Percentiles rank a stretch among this genome's conserved stretches.
Evolutionary conservation across 2,888 invertebrate genomes (phyloP).

Genomic region (Pollenia griseotomentosa): DNA sequence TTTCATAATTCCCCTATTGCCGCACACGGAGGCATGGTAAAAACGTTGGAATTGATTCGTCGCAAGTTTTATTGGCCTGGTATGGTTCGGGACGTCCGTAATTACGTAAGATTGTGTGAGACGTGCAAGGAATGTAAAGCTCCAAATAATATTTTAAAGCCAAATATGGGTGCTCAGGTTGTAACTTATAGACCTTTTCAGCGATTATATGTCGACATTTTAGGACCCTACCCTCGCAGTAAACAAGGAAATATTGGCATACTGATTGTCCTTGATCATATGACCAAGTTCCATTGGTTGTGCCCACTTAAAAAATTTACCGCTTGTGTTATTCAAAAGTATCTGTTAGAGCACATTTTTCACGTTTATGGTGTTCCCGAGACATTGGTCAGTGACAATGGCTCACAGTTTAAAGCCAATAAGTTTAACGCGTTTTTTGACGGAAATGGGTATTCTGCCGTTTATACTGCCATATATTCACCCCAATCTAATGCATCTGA

Average conservation of each 20-base stretch:
- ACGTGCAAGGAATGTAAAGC: slow-evolving; percentile 46
- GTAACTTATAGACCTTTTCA: slow-evolving; percentile 63
- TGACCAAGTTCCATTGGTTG: slow-evolving; percentile 48
- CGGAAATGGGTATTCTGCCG: slow-evolving; percentile 52
- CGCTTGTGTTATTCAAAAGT: slow-evolving; percentile 25
- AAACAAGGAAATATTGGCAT: slow-evolving; percentile 51
- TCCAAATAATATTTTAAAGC: slow-evolving; percentile 39
- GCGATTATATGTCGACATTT: slow-evolving; percentile 52
- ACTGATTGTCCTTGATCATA: slow-evolving; percentile 31
- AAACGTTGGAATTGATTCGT: slow-evolving; percentile 28
- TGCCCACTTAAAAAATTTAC: slow-evolving; percentile 50
- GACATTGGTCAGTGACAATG: slow-evolving; percentile 75
- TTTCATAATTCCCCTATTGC: slow-evolving; percentile 1
- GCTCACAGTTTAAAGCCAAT: slow-evolving; percentile 73
- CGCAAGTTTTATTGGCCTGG: slow-evolving; percentile 49
- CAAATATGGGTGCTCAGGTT: slow-evolving; percentile 60
- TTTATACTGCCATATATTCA: slow-evolving; percentile 76
- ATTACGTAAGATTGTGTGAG: slow-evolving; percentile 4
- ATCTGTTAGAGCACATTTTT: slow-evolving; percentile 70
- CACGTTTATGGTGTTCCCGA: slow-evolving; percentile 76
- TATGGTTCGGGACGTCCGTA: slow-evolving; percentile 35
- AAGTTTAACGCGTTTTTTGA: slow-evolving; percentile 63
- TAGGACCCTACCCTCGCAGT: slow-evolving; percentile 68
- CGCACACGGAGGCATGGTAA: slow-evolving; percentile 31
- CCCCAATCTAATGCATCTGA: slow-evolving; percentile 80